Evolutionary conservation across 2,113 vertebrate species (phyloP).

Genomic region (Triplophysa siluroides): DNA sequence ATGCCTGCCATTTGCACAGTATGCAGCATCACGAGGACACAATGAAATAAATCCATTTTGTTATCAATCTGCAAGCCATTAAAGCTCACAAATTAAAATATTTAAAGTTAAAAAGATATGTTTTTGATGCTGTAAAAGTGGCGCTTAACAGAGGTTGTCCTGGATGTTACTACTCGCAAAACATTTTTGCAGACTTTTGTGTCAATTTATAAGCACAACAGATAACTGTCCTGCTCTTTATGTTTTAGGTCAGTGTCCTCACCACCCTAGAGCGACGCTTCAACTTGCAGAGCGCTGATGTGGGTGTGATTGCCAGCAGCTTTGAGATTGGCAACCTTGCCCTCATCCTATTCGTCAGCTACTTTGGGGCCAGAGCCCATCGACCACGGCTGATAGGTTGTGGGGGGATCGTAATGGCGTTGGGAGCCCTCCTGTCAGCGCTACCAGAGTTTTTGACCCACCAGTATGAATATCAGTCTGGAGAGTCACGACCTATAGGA

Average conservation of each 20-base stretch:
- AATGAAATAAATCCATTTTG: too few relatives aligned
- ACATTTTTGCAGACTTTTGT: too few relatives aligned
- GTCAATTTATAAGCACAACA: too few relatives aligned
- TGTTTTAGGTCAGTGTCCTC: slow-evolving; percentile 90
- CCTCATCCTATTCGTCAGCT: slow-evolving; percentile 97
- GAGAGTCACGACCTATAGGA: slow-evolving; percentile 80
- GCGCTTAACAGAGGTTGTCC: background rate
- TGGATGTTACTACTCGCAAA: too few relatives aligned
- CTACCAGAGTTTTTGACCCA: slow-evolving; percentile 94
- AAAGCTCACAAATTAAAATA: too few relatives aligned
- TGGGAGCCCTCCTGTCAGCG: slow-evolving; percentile 92
- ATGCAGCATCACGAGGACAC: too few relatives aligned
- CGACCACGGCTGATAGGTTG: slow-evolving; percentile 96
- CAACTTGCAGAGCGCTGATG: slow-evolving; percentile 96
- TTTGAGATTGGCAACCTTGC: slow-evolving; percentile 98
- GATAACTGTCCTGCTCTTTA: slow-evolving; percentile 2
- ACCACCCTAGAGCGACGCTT: slow-evolving; percentile 97
- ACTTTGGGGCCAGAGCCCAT: slow-evolving; percentile 95
- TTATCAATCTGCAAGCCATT: too few relatives aligned
- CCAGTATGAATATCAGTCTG: slow-evolving; percentile 80
- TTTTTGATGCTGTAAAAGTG: too few relatives aligned
- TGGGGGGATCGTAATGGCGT: slow-evolving; percentile 96
- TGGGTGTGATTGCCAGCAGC: slow-evolving; percentile 99
- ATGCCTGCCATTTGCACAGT: too few relatives aligned
- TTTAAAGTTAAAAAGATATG: too few relatives aligned